Evolutionary conservation across 2,797 vertebrate genomes (phyloP), one percentile per base, ranked within the genome.

Genomic region (Balearica regulorum): DNA sequence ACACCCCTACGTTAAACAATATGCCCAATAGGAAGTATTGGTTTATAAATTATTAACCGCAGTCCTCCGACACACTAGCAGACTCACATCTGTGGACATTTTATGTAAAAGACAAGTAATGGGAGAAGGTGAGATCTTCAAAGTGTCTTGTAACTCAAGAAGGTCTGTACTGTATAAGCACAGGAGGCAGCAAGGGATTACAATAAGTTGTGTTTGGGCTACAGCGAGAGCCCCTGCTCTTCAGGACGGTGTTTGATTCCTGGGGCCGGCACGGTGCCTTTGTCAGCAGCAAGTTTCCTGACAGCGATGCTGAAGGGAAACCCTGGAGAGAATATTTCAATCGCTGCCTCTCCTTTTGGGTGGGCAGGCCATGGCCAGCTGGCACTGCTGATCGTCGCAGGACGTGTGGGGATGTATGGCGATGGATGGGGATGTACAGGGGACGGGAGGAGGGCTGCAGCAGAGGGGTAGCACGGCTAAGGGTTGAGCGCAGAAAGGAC

Each of bases 71-170:
- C 97, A 91, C 83, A 55, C 97, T 54, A 94, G 95, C 97, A 97
- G 97, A 70, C 97, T 95, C 97, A 98, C 98, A 98, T 98, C 98
- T 98, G 98, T 83, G 96, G 93, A 72, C 89, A 89, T 98, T 98
- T 98, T 97, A 98, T 96, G 94, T 97, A 97, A 97, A 97, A 98
- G 98, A 97, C 97, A 98, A 98, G 98, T 98, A 98, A 98, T 94
- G 96, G 97, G 97, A 98, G 98, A 98, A 98, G 97, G 98, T 98
- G 98, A 97, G 97, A 98, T 98, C 97, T 98, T 98, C 97, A 98
- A 98, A 98, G 97, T 97, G 96, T 97, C 96, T 94, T 91, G 98
- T 98, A 98, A 98, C 94, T 54, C 93, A 97, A 98, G 98, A 98
- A 97, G 96, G 96, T 51, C 97, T 98, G 95, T 95, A 87, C 86